Evolutionary conservation across 2,888 invertebrate species (phyloP), one percentile per base, ranked within the genome.

Genomic region (Isotomurus palustris): DNA sequence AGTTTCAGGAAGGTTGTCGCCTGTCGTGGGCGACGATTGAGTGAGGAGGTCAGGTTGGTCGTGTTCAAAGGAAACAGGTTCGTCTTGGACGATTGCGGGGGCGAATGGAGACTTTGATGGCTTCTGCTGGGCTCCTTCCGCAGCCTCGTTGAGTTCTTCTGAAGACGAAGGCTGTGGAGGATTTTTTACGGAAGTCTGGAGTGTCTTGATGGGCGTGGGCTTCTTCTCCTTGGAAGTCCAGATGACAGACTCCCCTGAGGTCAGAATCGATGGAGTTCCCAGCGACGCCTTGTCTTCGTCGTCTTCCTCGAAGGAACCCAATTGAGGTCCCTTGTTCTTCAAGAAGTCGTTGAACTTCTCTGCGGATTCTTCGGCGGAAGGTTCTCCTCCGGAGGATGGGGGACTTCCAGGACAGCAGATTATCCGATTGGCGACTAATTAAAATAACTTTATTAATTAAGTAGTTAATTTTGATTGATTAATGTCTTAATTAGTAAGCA

Each of bases 321-420:
- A n/a, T n/a, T 25, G 8, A 19, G 47, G 27, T 3, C 27, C 47
- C 6, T 8, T 47, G 8, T 27, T 51, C 40, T 53, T 50, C 38
- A 60, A 43, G 40, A 56, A 60, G 22, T 60, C 60, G 25, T 60
- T 53, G 27, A 60, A 60, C 8, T 56, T 60, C 50, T 60, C 56
- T n/a, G 56, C 60, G 2, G 60, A 56, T 14, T 56, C 56, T 49
- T 43, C 21, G 17, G 43, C 53, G 14, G 56, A 48, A 28, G 40
- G 53, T 8, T 25, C 24, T 14, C 21, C 19, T 14, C 21, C 19
- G n/a, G 60, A 55, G n/a, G 56, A 40, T 21, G 60, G 60, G 19
- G 60, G 54, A 8, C 22, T 17, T 19, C 64, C 64, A 22, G 64
- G 64, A 53, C 64, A 64, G 64, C 64, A 64, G 47, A 64, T 64